A percentile compares a stretch with the other conserved stretches of the same genome.
Conservation (phyloP, 2,113 vertebrate genomes). For the Calidris pugnax region DNA sequence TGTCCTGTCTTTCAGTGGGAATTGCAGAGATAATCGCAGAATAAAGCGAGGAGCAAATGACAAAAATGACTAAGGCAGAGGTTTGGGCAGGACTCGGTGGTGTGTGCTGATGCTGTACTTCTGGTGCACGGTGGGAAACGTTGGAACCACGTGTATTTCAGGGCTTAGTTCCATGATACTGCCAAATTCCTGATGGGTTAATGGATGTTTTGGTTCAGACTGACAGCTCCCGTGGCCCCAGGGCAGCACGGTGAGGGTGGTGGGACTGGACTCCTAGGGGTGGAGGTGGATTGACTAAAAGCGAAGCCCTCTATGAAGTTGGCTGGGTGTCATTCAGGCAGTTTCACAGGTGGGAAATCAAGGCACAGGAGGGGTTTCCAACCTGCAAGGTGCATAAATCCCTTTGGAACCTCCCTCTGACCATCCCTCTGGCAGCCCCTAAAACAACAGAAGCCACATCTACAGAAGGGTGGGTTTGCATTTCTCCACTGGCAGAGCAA, state of each 20-base stretch:
- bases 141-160: not conserved
- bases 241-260: not conserved
- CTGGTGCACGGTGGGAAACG: accelerated
- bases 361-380: not conserved
- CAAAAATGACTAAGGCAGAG: not conserved
- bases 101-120: accelerated
- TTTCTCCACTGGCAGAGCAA: not conserved
- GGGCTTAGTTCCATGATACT: not conserved
- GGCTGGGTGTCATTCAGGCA: not conserved
- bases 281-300: not conserved
- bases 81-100: not conserved
- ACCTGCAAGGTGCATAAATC: not conserved
- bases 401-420: not conserved
- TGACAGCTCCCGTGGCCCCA: not conserved
- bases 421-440: not conserved
- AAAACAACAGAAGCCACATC: not conserved
- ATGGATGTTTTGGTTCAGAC: not conserved
- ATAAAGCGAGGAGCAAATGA: not conserved
- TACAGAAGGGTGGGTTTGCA: not conserved
- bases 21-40: not conserved
- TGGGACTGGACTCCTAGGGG: accelerated
- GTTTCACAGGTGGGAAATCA: not conserved
- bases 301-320: not conserved
- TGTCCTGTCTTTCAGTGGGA: not conserved
- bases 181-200: not conserved